Evolutionary conservation across 2,888 invertebrate genomes (phyloP).

Genomic region (Mycalesis mineus): DNA sequence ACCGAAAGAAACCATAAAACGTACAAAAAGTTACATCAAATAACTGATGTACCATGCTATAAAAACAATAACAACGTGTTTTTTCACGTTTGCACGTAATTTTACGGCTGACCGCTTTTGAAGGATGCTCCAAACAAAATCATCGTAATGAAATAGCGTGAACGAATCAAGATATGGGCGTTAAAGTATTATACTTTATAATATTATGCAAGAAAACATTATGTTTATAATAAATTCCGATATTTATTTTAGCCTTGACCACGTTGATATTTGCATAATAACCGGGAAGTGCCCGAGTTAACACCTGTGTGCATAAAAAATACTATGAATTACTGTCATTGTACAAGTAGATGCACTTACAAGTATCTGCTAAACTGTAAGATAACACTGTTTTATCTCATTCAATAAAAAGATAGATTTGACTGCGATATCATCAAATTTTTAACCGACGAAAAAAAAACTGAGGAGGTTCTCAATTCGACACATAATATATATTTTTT

Average conservation of each 20-base stretch:
- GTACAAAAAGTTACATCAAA: not conserved
- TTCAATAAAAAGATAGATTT: too few species aligned
- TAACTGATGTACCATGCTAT: not conserved
- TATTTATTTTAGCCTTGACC: not conserved
- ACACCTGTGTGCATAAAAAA: too few species aligned
- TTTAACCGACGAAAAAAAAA: too few species aligned
- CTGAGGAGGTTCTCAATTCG: too few species aligned
- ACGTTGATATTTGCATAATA: not conserved
- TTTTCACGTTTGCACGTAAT: conserved; percentile 12
- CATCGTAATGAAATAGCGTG: conserved; percentile 20
- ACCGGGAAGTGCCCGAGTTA: too few species aligned
- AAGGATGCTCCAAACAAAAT: conserved; percentile 24
- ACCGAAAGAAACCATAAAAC: not conserved
- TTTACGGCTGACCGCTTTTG: conserved; percentile 15
- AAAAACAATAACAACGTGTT: conserved; percentile 10
- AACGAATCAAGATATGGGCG: conserved; percentile 21
- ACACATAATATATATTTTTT: too few species aligned
- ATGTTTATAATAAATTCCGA: not conserved
- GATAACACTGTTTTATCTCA: too few species aligned
- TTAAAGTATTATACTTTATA: not conserved
- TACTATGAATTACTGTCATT: too few species aligned
- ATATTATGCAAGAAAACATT: not conserved
- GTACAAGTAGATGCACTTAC: too few species aligned
- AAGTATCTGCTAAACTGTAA: too few species aligned
- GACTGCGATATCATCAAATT: too few species aligned